These are phyloP conservation scores for Melierax canorus DNA, from an alignment of 2,113 vertebrate genomes.

Conservation along the genomic window DNA sequence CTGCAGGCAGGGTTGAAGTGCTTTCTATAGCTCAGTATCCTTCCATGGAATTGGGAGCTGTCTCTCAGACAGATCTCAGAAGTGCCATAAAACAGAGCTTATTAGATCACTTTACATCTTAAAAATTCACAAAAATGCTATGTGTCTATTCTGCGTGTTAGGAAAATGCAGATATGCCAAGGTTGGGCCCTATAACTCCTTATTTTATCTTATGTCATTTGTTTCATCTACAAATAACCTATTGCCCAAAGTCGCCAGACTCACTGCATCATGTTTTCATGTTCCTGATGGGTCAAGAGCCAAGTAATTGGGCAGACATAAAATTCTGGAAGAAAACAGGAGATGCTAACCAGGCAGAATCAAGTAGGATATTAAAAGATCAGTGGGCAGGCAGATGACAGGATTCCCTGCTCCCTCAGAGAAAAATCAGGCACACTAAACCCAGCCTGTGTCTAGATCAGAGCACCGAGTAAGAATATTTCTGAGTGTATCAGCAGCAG, in stretches of 20 bases:
- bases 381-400: neutral
- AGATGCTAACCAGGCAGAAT: neutral
- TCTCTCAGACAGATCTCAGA: neutral
- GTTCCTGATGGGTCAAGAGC: neutral
- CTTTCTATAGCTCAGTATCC: neutral
- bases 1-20: neutral
- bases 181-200: neutral
- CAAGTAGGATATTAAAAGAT: neutral
- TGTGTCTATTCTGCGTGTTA: neutral
- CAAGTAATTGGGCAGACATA: neutral
- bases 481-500: neutral
- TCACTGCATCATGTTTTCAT: neutral
- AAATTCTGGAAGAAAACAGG: neutral
- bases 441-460: neutral
- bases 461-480: neutral
- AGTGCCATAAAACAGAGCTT: neutral
- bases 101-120: neutral
- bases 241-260: neutral
- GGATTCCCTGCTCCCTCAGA: neutral
- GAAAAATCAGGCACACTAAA: neutral
- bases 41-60: neutral
- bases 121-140: neutral
- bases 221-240: neutral
- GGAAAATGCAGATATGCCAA: neutral
- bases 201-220: neutral